Conservation (phyloP, 2,888 invertebrate species). For the Xiphydria camelus region DNA sequence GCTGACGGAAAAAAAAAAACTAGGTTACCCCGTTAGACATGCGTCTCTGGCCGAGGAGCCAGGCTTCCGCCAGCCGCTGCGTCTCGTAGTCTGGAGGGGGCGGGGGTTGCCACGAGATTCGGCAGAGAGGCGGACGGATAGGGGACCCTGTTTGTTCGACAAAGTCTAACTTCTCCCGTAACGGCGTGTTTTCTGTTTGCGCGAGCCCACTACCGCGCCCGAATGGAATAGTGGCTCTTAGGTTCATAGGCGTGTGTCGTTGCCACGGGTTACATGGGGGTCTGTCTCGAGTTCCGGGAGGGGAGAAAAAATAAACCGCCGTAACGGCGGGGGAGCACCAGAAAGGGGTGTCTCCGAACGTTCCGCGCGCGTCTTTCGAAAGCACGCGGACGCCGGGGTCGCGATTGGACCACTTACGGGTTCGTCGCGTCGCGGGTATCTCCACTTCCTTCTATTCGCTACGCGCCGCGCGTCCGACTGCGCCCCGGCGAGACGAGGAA, state of each 20-base stretch:
- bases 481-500: too few relatives aligned
- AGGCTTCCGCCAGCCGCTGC: constrained; percentile 13
- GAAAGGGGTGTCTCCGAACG: too few relatives aligned
- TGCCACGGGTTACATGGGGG: too few relatives aligned
- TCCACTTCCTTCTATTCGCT: too few relatives aligned
- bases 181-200: constrained; percentile 40
- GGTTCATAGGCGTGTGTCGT: not conserved
- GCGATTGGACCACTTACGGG: too few relatives aligned
- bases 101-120: not conserved
- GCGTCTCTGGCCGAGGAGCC: constrained; percentile 11
- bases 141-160: constrained; percentile 33
- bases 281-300: too few relatives aligned
- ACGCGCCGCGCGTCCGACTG: too few relatives aligned
- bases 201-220: constrained; percentile 16
- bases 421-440: not conserved
- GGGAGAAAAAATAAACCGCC: too few relatives aligned
- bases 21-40: constrained; percentile 7
- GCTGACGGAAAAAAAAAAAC: constrained; percentile 8
- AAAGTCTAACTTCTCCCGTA: constrained; percentile 35
- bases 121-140: too few relatives aligned
- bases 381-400: too few relatives aligned
- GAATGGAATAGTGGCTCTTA: constrained; percentile 5
- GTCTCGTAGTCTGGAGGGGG: constrained; percentile 17
- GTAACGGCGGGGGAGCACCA: too few relatives aligned
- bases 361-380: too few relatives aligned